Evolutionary conservation across 2,113 vertebrate species (phyloP), one percentile per base, ranked within the genome.

Genomic region (Myxocyprinus asiaticus): DNA sequence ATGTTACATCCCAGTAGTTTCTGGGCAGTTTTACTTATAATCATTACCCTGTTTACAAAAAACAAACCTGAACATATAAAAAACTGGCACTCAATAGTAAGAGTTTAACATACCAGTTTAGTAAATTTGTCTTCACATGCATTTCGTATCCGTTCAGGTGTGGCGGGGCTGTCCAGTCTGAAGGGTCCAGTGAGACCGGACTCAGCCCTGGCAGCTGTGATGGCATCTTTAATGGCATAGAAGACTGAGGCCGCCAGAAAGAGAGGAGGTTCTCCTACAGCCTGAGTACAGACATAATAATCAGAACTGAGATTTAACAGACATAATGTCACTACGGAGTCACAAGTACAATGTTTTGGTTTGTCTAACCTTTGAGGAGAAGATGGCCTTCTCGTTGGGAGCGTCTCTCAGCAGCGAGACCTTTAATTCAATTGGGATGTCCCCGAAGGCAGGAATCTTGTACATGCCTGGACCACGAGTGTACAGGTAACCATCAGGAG

Each of bases 391-490:
- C 50, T 92, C 91, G 4, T 99, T 96, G 0, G 95, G 94, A 1
- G 94, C 91, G 66, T 99, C 94, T 0, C 96, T 94, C 42, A 99
- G 95, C 81, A 99, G 92, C 0, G 95, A 96, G 47, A 99, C 96
- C 0, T 92, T 90, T 45, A 99, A 92, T 50, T 95, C 86, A 0
- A 79, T 88, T 7, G 97, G 97, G 79, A 99, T 98, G 90, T 96
- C 96, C 0, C 97, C 96, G 0, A 97, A 97, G 0, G 93, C 93
- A 0, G 97, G 98, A 74, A 99, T 98, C 92, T 99, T 99, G 84
- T 99, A 99, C 82, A 93, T 94, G 11, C 96, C 95, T 4, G 98
- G 98, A n/a, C 97, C 97, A 0, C 95, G 93, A 1, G 95, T 98
- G 53, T 95, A 94, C 68, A 99, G 87, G 78, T 89, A 90, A 0